phyloP scores from a whole-genome alignment of 2,888 invertebrate genomes.

The Bibio marci region DNA sequence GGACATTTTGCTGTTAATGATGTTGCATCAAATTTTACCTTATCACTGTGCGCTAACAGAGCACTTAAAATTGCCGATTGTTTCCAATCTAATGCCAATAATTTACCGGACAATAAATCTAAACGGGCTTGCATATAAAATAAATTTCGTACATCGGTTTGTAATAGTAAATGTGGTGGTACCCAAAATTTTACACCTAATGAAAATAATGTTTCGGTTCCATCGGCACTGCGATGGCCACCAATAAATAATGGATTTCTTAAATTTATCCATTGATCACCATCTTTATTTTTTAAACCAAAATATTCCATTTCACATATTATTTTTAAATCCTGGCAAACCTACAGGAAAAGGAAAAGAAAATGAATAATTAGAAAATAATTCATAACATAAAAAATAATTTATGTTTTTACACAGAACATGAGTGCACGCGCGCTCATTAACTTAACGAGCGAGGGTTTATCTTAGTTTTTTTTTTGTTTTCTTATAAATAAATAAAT shows the following conservation, averaged over 20 bases:
- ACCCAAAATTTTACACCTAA: conserved; percentile 96
- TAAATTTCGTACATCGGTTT: conserved; percentile 65
- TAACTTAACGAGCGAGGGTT: too few relatives aligned
- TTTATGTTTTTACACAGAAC: too few relatives aligned
- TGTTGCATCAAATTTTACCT: conserved; percentile 22
- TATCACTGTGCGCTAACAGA: conserved; percentile 47
- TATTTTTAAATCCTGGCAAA: conserved; percentile 66
- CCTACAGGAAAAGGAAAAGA: conserved; percentile 35
- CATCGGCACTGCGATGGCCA: too few relatives aligned
- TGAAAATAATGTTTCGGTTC: too few relatives aligned
- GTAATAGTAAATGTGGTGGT: conserved; percentile 69
- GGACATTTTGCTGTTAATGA: conserved; percentile 22
- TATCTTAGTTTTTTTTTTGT: too few relatives aligned
- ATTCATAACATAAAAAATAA: too few relatives aligned
- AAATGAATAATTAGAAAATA: conserved; percentile 6
- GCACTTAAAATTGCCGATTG: conserved; percentile 56
- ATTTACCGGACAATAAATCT: conserved; percentile 55
- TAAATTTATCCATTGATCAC: conserved; percentile 63
- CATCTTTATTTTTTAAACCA: conserved; percentile 39
- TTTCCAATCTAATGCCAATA: conserved; percentile 51
- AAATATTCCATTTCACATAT: conserved; percentile 79
- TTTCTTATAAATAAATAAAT: too few relatives aligned
- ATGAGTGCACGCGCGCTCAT: too few relatives aligned
- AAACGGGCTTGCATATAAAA: conserved; percentile 72
- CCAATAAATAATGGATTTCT: conserved; percentile 46